These are phyloP conservation scores for Polypedilum pembai DNA, from an alignment of 1,140 invertebrate genomes.

Conservation along the genomic window DNA sequence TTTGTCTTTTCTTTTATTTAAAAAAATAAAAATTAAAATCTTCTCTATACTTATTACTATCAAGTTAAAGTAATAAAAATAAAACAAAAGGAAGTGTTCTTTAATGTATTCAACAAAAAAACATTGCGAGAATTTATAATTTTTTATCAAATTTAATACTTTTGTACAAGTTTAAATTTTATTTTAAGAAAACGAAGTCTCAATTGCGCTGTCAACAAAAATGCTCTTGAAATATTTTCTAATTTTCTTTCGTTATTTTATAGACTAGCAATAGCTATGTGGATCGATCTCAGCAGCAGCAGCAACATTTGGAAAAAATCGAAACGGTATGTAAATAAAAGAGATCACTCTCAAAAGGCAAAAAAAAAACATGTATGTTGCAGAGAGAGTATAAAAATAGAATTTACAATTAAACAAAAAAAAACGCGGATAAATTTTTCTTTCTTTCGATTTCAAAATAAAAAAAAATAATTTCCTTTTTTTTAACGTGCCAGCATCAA, in stretches of 20 bases:
- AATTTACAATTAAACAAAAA: constrained; percentile 27
- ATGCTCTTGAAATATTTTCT: not conserved
- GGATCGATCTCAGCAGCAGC: not conserved
- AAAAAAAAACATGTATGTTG: not conserved
- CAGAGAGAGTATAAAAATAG: constrained; percentile 24
- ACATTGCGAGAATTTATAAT: too few species aligned
- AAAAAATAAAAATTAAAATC: too few species aligned
- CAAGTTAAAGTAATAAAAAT: too few species aligned
- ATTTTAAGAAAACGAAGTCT: too few species aligned
- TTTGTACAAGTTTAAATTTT: too few species aligned
- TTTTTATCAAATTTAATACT: too few species aligned
- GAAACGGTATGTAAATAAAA: constrained; percentile 23
- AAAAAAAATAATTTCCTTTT: not conserved
- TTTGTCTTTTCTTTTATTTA: too few species aligned
- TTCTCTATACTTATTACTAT: too few species aligned
- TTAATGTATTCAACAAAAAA: too few species aligned
- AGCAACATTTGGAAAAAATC: constrained; percentile 22
- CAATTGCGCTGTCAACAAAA: too few species aligned
- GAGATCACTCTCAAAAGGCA: not conserved
- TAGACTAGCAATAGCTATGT: constrained; percentile 12
- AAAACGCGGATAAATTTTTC: constrained; percentile 22
- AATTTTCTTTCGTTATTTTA: not conserved
- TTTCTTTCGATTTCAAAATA: not conserved
- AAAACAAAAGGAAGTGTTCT: too few species aligned
- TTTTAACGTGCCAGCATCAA: not conserved